phyloP scores from a whole-genome alignment of 2,888 invertebrate genomes.

The Kryphioiulus occultus region DNA sequence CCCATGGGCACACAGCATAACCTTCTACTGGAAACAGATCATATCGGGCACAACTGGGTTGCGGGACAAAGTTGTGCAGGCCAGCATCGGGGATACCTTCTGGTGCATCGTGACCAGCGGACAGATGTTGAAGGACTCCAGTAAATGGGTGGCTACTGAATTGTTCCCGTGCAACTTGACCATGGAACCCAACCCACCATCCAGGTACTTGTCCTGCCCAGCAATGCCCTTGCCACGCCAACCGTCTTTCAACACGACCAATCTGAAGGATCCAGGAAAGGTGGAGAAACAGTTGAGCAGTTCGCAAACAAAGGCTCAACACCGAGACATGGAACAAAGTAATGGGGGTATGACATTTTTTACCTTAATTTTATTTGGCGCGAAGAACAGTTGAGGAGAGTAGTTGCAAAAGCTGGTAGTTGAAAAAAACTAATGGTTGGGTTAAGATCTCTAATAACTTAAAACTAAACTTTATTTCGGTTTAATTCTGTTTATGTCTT shows the following conservation, averaged over 20 bases:
- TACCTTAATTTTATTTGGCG: background rate
- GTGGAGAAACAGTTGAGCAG: background rate
- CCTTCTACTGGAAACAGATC: conserved; percentile 37
- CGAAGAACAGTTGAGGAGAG: too few species aligned
- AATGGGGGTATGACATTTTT: background rate
- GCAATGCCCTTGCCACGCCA: background rate
- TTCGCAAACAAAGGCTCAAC: too few species aligned
- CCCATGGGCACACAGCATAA: conserved; percentile 39
- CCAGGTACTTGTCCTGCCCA: background rate
- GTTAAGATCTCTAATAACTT: too few species aligned
- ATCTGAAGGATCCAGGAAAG: background rate
- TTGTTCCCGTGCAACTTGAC: background rate
- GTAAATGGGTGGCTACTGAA: conserved; percentile 43
- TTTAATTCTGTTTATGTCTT: too few species aligned
- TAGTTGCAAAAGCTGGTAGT: too few species aligned
- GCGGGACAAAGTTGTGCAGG: background rate
- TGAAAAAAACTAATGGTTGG: too few species aligned
- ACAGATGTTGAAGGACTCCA: background rate
- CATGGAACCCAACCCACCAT: background rate
- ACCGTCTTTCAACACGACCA: background rate
- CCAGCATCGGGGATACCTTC: background rate
- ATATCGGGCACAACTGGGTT: background rate
- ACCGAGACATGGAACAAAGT: background rate
- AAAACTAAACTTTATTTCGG: too few species aligned
- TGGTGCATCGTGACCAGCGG: conserved; percentile 23